Evolutionary conservation across 2,113 vertebrate genomes (phyloP).

Genomic region (Speoplatyrhinus poulsoni): DNA sequence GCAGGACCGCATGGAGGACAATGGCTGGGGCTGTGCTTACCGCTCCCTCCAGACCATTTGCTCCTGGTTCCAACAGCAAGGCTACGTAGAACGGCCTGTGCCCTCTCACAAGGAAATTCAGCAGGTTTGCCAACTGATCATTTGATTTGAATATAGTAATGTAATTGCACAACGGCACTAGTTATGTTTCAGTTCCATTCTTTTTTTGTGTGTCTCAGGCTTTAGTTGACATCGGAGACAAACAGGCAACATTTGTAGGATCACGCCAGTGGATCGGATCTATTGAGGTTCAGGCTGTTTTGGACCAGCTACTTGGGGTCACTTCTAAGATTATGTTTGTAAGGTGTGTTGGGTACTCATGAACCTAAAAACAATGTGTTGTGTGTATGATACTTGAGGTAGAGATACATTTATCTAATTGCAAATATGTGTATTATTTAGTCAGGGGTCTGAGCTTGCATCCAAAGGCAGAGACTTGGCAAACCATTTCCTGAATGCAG

Average conservation of each 20-base stretch:
- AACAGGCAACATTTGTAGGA: constrained; percentile 85
- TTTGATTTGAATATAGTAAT: neutral
- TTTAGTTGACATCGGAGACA: constrained; percentile 91
- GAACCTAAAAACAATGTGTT: neutral
- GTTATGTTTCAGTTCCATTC: constrained; percentile 1
- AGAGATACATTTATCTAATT: neutral
- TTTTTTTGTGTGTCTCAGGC: constrained; percentile 70
- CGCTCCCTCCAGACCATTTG: constrained; percentile 95
- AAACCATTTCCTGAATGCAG: constrained; percentile 88
- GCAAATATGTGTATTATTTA: constrained; percentile 48
- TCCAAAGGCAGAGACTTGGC: constrained; percentile 90
- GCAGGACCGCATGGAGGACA: constrained; percentile 91
- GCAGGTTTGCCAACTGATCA: constrained; percentile 74
- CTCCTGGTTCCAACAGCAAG: constrained; percentile 95
- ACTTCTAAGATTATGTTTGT: constrained; percentile 95
- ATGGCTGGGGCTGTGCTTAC: constrained; percentile 97
- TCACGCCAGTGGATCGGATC: constrained; percentile 97
- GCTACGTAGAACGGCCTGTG: constrained; percentile 80
- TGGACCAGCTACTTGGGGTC: constrained; percentile 86
- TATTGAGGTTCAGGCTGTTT: constrained; percentile 90
- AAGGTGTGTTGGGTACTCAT: constrained; percentile 73
- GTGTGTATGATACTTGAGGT: neutral
- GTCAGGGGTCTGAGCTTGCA: constrained; percentile 88
- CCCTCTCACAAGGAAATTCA: constrained; percentile 94
- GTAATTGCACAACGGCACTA: neutral